Evolutionary conservation across 2,113 vertebrate species (phyloP), one percentile per base, ranked within the genome.

Genomic region (Rousettus leschenaultii): DNA sequence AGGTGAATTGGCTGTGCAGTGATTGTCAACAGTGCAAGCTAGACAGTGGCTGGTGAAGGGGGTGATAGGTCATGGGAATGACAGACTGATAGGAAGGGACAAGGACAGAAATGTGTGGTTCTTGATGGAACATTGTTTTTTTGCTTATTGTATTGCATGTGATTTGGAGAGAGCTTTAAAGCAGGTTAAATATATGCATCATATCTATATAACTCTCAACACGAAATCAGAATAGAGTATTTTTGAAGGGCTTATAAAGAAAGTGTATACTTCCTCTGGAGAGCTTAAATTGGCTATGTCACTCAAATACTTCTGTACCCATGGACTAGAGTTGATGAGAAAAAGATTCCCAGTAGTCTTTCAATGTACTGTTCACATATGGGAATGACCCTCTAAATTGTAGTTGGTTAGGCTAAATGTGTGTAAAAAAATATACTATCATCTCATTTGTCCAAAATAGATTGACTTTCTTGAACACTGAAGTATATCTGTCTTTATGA

Each of bases 401-500:
- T 70, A 89, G 92, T 87, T 89, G 61, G 66, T 96, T 95, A 75
- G 77, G 70, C 79, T 95, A 86, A 94, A 84, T 79, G 61, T 73
- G 43, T 74, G 18, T 83, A 51, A 74, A 96, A 95, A 96, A 94
- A 90, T 66, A 85, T 48, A 71, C n/a, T 90, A 77, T 95, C 96
- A 86, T 95, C 55, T 95, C 75, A 53, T 87, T 95, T 96, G 53
- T 92, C 85, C 96, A 73, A 68, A 77, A 61, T 85, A 92, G 75
- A 94, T 90, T 83, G 59, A 82, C 85, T 96, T 97, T 97, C 80
- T 96, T 0, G 3, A 96, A 94, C 28, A 85, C 48, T 84, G 35
- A 53, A 80, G 73, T 82, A 85, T 88, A 77, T 97, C 40, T 94
- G 80, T 92, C 94, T 95, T 95, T 94, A 95, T 43, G 65, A 94